Base-by-base conservation (phyloP, 2,113 vertebrate genomes). In the Pogona vitticeps region DNA sequence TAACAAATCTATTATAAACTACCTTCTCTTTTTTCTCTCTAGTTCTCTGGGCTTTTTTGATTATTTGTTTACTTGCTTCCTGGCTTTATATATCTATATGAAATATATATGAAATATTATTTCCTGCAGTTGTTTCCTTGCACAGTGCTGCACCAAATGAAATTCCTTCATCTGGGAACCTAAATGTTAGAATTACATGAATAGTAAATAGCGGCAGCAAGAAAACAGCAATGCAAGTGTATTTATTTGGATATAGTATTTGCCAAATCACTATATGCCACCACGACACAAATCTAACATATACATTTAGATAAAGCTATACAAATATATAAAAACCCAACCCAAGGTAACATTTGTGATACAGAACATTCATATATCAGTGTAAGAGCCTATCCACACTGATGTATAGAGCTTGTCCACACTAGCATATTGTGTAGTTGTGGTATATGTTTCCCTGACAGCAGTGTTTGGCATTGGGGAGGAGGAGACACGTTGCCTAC, bases 231-330 rank as follows among this genome's bases (percentile, higher is more conserved):
- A 59, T 59, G 18, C 23, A 86, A 42, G 20, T 63, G 79, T 80
- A 61, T 80, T 56, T 86, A 79, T 71, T 86, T 36, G 59, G 56
- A 72, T 80, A 58, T 23, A 70, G 52, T 63, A 42, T 78, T 86
- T 72, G 76, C 52, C 76, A 80, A 61, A 68, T 17, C 13, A 71
- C 18, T 71, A 72, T 79, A n/a, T 61, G 72, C 71, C n/a, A 72
- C 20, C n/a, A 71, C n/a, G 31, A 14, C 33, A 70, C 56, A 71
- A 59, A 80, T 86, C 20, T 42, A 46, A 31, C 38, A 71, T 71
- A 59, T n/a, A 71, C 14, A 40, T 56, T 86, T 70, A 79, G 65
- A 80, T 26, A 59, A 72, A 42, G 5, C 52, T 80, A 42, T 21
- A 80, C 38, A 80, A 59, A 42, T 40, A 40, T 52, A 68, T 68